A percentile compares a stretch with the other conserved stretches of the same genome.
phyloP scores from a whole-genome alignment of 37 sponge, comb jelly and placozoan genomes.

The Haliclona indistincta region DNA sequence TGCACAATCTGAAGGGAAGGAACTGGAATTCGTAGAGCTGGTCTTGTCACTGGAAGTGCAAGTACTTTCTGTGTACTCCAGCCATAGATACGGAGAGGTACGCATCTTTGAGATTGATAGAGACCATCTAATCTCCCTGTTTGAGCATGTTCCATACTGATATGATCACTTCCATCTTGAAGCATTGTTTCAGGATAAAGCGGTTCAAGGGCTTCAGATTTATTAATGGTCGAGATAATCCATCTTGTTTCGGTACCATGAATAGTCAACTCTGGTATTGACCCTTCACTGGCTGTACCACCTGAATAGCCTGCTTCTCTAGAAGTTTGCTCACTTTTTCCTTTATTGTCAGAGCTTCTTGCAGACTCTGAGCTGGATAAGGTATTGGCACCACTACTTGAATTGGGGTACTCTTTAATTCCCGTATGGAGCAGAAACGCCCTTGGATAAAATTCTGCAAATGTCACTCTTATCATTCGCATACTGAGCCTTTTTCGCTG shows the following conservation, averaged over 20 bases:
- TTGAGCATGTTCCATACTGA: neutral
- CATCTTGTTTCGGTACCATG: constrained; percentile 1
- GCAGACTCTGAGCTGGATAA: too few species aligned
- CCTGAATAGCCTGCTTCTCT: too few species aligned
- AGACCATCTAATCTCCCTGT: neutral
- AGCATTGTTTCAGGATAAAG: neutral
- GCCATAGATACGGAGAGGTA: constrained; percentile 7
- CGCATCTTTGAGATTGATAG: neutral
- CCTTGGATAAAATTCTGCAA: constrained; percentile 29
- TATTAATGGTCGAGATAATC: neutral
- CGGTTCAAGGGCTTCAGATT: constrained; percentile 9
- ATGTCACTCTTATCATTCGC: constrained; percentile 18
- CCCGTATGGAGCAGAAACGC: constrained; percentile 18
- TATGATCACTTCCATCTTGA: neutral
- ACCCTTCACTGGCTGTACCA: too few species aligned
- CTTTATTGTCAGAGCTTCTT: too few species aligned
- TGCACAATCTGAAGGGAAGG: constrained; percentile 48
- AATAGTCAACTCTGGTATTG: too few species aligned
- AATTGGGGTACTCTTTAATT: neutral
- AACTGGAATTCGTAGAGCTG: constrained; percentile 20
- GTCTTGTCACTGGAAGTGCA: constrained; percentile 31
- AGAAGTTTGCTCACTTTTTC: too few species aligned
- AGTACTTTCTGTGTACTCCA: constrained; percentile 13
- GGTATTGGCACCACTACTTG: too few species aligned
- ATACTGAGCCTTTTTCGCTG: neutral